Conservation (phyloP, 2,888 invertebrate genomes). For the Tricholauxania praeusta region DNA sequence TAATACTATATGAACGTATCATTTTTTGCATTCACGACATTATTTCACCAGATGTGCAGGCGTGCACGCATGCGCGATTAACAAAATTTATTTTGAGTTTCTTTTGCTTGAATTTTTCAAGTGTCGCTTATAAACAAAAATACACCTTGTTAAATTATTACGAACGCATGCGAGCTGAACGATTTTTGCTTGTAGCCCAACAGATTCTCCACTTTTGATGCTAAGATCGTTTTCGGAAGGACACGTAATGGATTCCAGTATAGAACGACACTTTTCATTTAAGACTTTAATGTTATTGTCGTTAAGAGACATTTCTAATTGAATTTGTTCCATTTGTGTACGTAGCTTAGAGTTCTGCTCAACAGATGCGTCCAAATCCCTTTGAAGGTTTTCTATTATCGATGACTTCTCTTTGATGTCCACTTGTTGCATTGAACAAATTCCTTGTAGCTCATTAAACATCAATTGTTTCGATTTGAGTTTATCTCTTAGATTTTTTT, state of each 20-base stretch:
- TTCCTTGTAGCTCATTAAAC: conserved; percentile 31
- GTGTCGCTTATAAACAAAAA: no score
- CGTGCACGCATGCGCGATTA: no score
- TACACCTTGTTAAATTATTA: background rate
- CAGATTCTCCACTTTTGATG: conserved; percentile 33
- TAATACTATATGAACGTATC: no score
- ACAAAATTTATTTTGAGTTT: no score
- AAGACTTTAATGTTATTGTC: conserved; percentile 24
- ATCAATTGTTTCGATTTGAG: conserved; percentile 13
- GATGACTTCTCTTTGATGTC: conserved; percentile 37
- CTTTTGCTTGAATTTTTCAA: no score
- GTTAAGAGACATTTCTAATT: background rate
- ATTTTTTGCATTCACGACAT: no score
- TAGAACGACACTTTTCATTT: conserved; percentile 33
- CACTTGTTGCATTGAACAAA: conserved; percentile 30
- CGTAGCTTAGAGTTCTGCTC: conserved; percentile 25
- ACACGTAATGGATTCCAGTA: conserved; percentile 29
- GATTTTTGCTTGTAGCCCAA: conserved; percentile 29
- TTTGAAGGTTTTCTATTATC: conserved; percentile 29
- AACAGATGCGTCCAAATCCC: conserved; percentile 25
- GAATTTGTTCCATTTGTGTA: conserved; percentile 22
- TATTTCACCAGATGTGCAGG: no score
- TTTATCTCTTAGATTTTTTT: conserved; percentile 23
- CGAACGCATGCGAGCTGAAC: conserved; percentile 29
- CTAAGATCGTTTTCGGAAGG: conserved; percentile 38